Evolutionary conservation across 2,888 invertebrate genomes (phyloP).

Genomic region (Scaptomyza polygonia): DNA sequence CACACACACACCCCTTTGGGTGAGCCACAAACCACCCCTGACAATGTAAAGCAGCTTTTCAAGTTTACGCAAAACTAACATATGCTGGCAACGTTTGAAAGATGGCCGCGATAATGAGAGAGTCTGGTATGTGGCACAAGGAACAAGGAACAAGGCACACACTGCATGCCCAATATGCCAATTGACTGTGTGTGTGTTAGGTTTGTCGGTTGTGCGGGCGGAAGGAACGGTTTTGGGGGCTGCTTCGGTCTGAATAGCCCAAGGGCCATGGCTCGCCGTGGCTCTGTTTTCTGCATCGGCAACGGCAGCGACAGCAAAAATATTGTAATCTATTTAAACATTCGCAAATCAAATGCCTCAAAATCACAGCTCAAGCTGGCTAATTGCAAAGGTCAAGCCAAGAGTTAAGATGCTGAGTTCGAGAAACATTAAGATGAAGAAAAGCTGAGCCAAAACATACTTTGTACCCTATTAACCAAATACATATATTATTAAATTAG

Average conservation of each 20-base stretch:
- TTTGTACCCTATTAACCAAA: slow-evolving; percentile 13
- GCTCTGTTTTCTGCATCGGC: neutral
- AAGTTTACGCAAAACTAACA: slow-evolving; percentile 78
- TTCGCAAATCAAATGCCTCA: slow-evolving; percentile 71
- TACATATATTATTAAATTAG: no score
- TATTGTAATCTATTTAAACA: slow-evolving; percentile 78
- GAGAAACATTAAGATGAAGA: neutral
- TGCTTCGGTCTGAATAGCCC: slow-evolving; percentile 13
- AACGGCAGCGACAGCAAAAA: slow-evolving; percentile 40
- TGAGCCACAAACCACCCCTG: slow-evolving; percentile 16
- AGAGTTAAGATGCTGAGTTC: neutral
- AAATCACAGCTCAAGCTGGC: slow-evolving; percentile 28
- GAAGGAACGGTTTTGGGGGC: neutral
- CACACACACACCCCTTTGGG: neutral
- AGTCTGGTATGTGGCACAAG: slow-evolving; percentile 14
- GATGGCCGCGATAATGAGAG: slow-evolving; percentile 76
- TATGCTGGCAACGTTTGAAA: slow-evolving; percentile 77
- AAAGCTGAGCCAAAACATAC: neutral
- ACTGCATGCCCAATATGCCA: slow-evolving; percentile 40
- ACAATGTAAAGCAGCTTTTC: slow-evolving; percentile 73
- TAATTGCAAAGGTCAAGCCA: slow-evolving; percentile 17
- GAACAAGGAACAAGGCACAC: neutral
- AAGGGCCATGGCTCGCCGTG: slow-evolving; percentile 15
- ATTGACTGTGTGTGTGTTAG: slow-evolving; percentile 31
- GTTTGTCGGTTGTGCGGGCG: neutral